Conservation (phyloP, 1,140 invertebrate genomes). For the Drosophila arizonae region DNA sequence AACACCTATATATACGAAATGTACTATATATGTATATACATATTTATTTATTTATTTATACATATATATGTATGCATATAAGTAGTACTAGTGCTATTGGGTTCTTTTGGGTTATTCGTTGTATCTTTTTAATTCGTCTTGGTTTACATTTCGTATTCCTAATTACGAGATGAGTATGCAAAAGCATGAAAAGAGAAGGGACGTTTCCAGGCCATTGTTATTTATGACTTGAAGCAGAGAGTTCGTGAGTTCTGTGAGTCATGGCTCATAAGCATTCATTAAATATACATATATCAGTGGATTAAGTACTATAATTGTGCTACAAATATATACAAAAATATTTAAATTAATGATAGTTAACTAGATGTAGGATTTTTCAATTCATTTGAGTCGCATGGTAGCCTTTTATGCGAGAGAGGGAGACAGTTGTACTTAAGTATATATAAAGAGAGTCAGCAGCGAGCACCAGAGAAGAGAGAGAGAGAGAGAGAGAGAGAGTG, state of each 20-base stretch:
- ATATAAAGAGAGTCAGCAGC: slow-evolving; percentile 4
- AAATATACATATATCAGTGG: background rate
- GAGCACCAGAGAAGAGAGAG: background rate
- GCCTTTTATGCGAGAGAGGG: background rate
- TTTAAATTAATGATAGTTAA: background rate
- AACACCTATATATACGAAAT: background rate
- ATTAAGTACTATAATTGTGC: background rate
- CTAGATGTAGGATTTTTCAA: background rate
- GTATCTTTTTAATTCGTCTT: slow-evolving; percentile 21
- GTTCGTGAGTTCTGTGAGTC: slow-evolving; percentile 2
- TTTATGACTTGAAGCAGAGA: slow-evolving; percentile 20
- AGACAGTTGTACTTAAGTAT: background rate
- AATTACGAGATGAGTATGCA: slow-evolving; percentile 44
- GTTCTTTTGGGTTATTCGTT: slow-evolving; percentile 13
- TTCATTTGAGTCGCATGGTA: background rate
- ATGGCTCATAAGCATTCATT: background rate
- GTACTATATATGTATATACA: background rate
- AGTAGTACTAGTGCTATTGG: background rate
- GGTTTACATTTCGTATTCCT: slow-evolving; percentile 30
- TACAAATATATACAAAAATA: background rate
- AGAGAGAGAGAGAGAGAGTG: background rate
- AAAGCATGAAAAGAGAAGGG: slow-evolving; percentile 32
- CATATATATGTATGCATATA: background rate
- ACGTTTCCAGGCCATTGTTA: slow-evolving; percentile 28
- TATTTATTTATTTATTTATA: background rate